Evolutionary conservation across 1,140 invertebrate species (phyloP).

Genomic region (Bombus confusus): DNA sequence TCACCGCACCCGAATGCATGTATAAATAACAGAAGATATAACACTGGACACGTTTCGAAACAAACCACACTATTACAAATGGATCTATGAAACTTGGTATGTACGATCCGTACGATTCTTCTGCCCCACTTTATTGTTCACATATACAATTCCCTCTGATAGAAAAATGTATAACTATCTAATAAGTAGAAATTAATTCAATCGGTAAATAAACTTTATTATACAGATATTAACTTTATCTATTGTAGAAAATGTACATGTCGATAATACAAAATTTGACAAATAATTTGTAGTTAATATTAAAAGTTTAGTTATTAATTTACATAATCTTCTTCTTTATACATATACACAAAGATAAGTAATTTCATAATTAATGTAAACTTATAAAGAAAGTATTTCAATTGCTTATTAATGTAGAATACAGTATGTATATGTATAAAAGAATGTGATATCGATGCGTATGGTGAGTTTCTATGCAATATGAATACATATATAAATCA

Average conservation of each 20-base stretch:
- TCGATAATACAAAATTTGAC: background rate
- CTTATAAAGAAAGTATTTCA: background rate
- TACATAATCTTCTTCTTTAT: too few species aligned
- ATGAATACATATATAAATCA: background rate
- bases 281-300: background rate
- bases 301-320: background rate
- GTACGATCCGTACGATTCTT: constrained; percentile 4
- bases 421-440: background rate
- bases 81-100: constrained; percentile 40
- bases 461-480: background rate
- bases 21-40: constrained; percentile 14
- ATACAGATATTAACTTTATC: background rate
- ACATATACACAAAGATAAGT: too few species aligned
- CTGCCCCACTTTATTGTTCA: constrained; percentile 17
- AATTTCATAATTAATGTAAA: background rate
- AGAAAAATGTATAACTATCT: background rate
- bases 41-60: constrained; percentile 41
- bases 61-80: constrained; percentile 38
- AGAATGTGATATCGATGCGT: background rate
- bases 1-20: background rate
- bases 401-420: background rate
- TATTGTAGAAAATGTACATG: too few species aligned
- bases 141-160: background rate
- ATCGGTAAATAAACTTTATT: background rate
- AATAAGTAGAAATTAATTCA: background rate